These are phyloP conservation scores for Aptenodytes patagonicus DNA, from an alignment of 2,113 vertebrate species.

Conservation along the genomic window DNA sequence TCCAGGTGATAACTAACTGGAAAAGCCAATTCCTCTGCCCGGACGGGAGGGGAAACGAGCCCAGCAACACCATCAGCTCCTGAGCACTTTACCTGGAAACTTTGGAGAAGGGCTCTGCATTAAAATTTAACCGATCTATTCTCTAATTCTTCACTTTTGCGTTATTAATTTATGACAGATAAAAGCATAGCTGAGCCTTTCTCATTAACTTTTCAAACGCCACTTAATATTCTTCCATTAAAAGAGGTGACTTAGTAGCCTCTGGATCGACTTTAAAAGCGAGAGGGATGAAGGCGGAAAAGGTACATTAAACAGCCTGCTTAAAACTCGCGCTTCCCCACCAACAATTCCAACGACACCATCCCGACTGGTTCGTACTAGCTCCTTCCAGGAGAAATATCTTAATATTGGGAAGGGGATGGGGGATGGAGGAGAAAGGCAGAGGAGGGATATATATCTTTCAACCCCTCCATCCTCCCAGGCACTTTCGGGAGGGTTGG, in stretches of 20 bases:
- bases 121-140: conserved; percentile 65
- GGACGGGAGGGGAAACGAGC: background rate
- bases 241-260: conserved; percentile 44
- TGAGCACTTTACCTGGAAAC: conserved; percentile 55
- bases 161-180: conserved; percentile 70
- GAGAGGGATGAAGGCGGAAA: conserved; percentile 24
- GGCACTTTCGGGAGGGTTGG: background rate
- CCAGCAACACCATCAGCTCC: background rate
- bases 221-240: conserved; percentile 63
- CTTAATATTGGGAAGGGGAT: background rate
- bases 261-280: conserved; percentile 42
- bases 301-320: conserved; percentile 41
- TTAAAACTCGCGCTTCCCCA: background rate
- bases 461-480: conserved; percentile 3
- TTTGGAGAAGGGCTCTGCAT: conserved; percentile 44
- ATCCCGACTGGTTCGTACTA: conserved; percentile 27
- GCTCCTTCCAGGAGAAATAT: background rate
- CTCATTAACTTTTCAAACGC: conserved; percentile 65
- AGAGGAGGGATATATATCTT: background rate
- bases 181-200: conserved; percentile 59
- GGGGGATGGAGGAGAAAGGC: background rate
- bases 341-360: conserved; percentile 6
- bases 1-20: background rate
- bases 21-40: background rate
- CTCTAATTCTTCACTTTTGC: conserved; percentile 52